Base-by-base conservation (phyloP, 2,797 vertebrate genomes). In the Girardinus metallicus region DNA sequence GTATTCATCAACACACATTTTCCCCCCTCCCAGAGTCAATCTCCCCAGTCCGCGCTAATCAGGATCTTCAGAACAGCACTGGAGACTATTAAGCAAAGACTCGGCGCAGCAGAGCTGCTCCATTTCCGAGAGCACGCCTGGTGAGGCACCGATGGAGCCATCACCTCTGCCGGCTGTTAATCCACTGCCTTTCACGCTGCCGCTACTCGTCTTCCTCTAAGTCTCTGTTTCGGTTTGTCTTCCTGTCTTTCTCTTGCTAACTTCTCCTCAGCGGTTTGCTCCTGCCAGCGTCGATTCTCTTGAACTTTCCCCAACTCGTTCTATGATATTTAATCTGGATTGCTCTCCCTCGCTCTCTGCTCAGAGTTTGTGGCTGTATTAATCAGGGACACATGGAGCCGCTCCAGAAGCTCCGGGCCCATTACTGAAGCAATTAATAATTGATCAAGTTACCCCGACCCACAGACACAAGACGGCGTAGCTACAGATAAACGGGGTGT, bases 401-500 rank as follows among this genome's bases (percentile, higher is more conserved):
- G 11, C 79, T 92, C 90, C 89, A 89, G 81, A 86, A 82, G 86
- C 90, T 91, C 78, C 55, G 83, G 83, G 83, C 83, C 88, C 89
- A 90, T 93, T 93, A 93, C 84, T 83, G 85, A 88, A 85, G 90
- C 91, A 84, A 89, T 92, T 91, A 92, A 93, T 93, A 94, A 93
- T 92, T 92, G 91, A 94, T 91, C 77, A 73, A 79, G 83, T 88
- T 84, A 83, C 83, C 79, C 81, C 81, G 66, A 88, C 74, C 80
- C 75, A 86, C 80, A 57, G 53, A 49, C 73, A 80, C 68, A 78
- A 72, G 41, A 62, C 29, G 26, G 74, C 9, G 1, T 68, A 31
- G 7, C 43, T 57, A 62, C 73, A n/a, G 72, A 84, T 75, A 80
- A 88, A 84, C 73, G 43, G 75, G 3, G 47, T 18, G 18, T 60